phyloP scores from a whole-genome alignment of 2,888 invertebrate species.

The Sphecodes monilicornis region DNA sequence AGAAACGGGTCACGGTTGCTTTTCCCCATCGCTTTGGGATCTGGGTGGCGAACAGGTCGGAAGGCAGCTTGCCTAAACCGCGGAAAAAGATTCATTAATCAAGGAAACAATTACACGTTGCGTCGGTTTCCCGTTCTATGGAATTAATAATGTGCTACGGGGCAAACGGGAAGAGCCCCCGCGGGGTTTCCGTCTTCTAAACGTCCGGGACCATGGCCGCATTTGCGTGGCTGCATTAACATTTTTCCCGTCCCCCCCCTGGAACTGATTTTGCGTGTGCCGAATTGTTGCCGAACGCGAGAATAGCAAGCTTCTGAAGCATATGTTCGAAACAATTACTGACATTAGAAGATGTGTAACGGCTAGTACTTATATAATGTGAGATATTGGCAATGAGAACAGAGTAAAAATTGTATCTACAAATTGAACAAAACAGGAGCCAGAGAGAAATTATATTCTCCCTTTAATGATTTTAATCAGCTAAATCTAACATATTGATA shows the following conservation, averaged over 20 bases:
- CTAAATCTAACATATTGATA: too few species aligned
- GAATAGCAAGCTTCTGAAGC: too few species aligned
- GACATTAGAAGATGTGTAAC: too few species aligned
- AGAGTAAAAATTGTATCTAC: too few species aligned
- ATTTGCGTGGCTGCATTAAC: slow-evolving; percentile 1
- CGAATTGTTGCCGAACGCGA: too few species aligned
- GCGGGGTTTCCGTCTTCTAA: background rate
- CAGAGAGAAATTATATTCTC: too few species aligned
- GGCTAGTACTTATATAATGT: too few species aligned
- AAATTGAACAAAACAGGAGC: too few species aligned
- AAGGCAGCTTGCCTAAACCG: slow-evolving; percentile 10
- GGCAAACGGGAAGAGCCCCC: background rate
- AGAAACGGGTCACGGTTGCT: background rate
- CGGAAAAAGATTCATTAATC: slow-evolving; percentile 51
- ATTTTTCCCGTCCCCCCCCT: background rate
- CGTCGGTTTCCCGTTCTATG: slow-evolving; percentile 5
- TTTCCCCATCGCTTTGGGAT: slow-evolving; percentile 11
- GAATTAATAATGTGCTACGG: slow-evolving; percentile 35
- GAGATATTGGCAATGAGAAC: too few species aligned
- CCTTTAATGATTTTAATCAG: too few species aligned
- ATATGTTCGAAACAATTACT: too few species aligned
- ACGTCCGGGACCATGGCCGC: background rate
- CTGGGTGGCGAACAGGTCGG: background rate
- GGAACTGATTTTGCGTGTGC: too few species aligned
- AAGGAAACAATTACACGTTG: slow-evolving; percentile 35